phyloP scores from a whole-genome alignment of 2,113 vertebrate species.

The Mormyrus lacerda region DNA sequence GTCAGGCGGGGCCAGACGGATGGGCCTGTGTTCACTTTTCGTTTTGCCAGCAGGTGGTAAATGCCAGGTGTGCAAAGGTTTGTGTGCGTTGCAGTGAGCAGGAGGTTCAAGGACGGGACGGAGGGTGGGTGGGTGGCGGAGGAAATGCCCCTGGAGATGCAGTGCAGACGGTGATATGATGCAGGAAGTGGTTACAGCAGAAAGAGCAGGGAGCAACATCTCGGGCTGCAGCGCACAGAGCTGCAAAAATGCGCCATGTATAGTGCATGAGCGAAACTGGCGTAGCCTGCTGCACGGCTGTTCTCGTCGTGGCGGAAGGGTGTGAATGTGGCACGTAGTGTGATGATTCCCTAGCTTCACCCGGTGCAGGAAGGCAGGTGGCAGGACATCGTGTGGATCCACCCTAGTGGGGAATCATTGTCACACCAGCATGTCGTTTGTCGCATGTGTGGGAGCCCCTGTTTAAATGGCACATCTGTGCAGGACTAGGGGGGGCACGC shows the following conservation, averaged over 20 bases:
- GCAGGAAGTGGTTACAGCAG: conserved; percentile 31
- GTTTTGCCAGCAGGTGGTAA: neutral
- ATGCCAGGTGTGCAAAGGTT: neutral
- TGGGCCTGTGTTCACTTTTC: neutral
- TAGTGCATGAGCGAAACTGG: neutral
- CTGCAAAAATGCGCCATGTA: neutral
- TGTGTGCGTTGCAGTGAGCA: neutral
- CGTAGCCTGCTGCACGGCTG: neutral
- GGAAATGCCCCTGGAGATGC: neutral
- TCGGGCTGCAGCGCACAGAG: neutral
- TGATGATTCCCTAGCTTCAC: neutral
- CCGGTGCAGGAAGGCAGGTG: neutral
- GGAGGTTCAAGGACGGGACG: neutral
- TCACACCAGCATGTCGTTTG: neutral
- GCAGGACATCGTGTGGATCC: neutral
- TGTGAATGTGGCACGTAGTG: too few relatives aligned
- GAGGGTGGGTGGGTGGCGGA: neutral
- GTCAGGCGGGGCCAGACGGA: neutral
- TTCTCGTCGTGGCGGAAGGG: neutral
- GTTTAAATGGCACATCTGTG: conserved; percentile 17
- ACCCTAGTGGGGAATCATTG: neutral
- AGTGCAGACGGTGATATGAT: neutral
- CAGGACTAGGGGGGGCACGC: neutral
- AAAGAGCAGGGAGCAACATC: conserved; percentile 8
- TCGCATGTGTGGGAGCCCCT: neutral